Evolutionary conservation across 2,888 invertebrate species (phyloP).

Genomic region (Limnephilus marmoratus): DNA sequence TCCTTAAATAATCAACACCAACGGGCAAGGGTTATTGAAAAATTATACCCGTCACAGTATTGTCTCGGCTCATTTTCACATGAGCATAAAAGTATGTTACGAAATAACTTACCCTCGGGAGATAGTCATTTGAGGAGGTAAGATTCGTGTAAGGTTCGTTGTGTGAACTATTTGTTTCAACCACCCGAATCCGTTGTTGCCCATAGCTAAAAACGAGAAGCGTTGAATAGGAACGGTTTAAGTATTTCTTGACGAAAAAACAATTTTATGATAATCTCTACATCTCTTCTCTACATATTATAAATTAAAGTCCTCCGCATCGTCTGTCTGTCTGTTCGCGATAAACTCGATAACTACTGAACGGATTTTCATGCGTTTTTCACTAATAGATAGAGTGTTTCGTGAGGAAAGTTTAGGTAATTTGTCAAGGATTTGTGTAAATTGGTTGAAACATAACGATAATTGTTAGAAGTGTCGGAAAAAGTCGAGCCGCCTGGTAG

Average conservation of each 20-base stretch:
- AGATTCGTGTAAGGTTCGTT: neutral
- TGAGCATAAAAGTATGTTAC: slow-evolving; percentile 17
- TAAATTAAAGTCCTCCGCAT: no score
- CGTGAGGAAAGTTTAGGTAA: no score
- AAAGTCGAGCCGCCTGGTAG: no score
- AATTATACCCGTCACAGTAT: slow-evolving; percentile 10
- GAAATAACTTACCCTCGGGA: slow-evolving; percentile 35
- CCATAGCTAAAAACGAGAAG: slow-evolving; percentile 8
- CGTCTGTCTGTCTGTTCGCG: no score
- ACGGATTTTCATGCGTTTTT: no score
- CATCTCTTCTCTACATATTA: no score
- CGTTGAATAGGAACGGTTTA: neutral
- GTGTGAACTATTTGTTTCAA: slow-evolving; percentile 23
- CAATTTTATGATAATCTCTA: no score
- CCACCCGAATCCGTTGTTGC: neutral
- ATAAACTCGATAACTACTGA: no score
- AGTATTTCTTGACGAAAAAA: neutral
- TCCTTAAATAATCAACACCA: neutral
- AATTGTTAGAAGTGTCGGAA: no score
- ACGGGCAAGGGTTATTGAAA: neutral
- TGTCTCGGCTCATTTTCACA: slow-evolving; percentile 7
- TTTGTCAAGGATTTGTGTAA: no score
- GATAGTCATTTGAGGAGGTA: neutral
- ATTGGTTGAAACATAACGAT: no score
- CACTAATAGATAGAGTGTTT: no score